Evolutionary conservation across 2,113 vertebrate genomes (phyloP).

Genomic region (Megaleporinus macrocephalus): DNA sequence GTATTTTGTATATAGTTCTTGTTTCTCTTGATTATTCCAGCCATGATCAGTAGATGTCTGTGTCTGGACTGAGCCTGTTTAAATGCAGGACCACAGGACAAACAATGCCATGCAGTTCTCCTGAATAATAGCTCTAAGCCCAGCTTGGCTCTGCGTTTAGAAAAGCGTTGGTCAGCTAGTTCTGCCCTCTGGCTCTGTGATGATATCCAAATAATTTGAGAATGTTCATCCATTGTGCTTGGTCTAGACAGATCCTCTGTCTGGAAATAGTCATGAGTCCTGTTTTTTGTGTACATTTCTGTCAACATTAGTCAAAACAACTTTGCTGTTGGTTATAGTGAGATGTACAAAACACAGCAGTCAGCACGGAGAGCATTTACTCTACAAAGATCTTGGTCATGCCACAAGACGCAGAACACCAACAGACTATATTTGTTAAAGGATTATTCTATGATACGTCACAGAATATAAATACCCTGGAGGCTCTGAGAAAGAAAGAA

Average conservation of each 20-base stretch:
- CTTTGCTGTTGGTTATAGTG: neutral
- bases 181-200: conserved; percentile 8
- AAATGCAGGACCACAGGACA: conserved; percentile 54
- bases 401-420: neutral
- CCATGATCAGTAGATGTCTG: conserved; percentile 12
- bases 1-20: neutral
- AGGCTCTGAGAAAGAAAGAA: neutral
- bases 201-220: conserved; percentile 21
- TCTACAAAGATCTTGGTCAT: neutral
- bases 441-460: neutral
- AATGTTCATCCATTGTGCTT: conserved; percentile 11
- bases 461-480: neutral
- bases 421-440: neutral
- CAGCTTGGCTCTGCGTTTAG: conserved; percentile 15
- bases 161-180: conserved; percentile 13
- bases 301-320: conserved; percentile 9
- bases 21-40: neutral
- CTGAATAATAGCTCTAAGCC: conserved; percentile 57
- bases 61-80: conserved; percentile 47
- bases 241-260: conserved; percentile 5
- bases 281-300: conserved; percentile 8
- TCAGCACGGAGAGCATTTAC: neutral
- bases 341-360: conserved; percentile 2
- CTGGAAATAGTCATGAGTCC: conserved; percentile 4
- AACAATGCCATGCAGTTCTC: conserved; percentile 51